A percentile compares a stretch with the other conserved stretches of the same genome.
Evolutionary conservation across 2,113 vertebrate species (phyloP).

Genomic region (Bolborhynchus lineola): DNA sequence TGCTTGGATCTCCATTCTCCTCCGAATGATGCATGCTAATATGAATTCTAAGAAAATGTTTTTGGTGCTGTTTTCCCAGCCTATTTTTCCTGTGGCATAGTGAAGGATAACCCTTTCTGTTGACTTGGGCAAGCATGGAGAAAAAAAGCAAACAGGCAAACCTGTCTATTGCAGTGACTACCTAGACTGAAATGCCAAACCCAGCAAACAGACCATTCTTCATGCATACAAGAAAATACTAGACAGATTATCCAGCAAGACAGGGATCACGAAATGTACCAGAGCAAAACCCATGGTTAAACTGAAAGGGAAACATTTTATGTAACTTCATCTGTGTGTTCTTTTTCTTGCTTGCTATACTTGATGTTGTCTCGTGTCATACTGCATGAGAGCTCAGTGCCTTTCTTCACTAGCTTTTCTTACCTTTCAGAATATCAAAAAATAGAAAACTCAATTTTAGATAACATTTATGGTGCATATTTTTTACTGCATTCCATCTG

Average conservation of each 20-base stretch:
- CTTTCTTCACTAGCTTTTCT: background rate
- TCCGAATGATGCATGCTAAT: background rate
- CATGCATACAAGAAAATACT: background rate
- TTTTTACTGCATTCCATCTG: background rate
- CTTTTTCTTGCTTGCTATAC: background rate
- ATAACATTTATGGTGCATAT: background rate
- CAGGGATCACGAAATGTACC: background rate
- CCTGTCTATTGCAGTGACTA: background rate
- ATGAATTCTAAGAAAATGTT: background rate
- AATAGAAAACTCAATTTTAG: background rate
- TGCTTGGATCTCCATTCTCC: background rate
- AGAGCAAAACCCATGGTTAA: background rate
- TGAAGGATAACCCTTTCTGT: constrained; percentile 3
- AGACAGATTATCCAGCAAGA: background rate
- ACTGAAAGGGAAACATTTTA: background rate
- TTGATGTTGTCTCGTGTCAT: background rate
- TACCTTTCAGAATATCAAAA: background rate
- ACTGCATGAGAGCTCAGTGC: background rate
- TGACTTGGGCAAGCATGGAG: constrained; percentile 1
- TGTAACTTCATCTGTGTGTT: background rate
- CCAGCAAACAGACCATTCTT: background rate
- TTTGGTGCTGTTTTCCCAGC: background rate
- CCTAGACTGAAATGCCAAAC: background rate
- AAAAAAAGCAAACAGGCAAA: background rate
- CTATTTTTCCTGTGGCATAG: background rate